A percentile compares a stretch with the other conserved stretches of the same genome.
Conservation (phyloP, 1,140 invertebrate species). For the Orussus abietinus region DNA sequence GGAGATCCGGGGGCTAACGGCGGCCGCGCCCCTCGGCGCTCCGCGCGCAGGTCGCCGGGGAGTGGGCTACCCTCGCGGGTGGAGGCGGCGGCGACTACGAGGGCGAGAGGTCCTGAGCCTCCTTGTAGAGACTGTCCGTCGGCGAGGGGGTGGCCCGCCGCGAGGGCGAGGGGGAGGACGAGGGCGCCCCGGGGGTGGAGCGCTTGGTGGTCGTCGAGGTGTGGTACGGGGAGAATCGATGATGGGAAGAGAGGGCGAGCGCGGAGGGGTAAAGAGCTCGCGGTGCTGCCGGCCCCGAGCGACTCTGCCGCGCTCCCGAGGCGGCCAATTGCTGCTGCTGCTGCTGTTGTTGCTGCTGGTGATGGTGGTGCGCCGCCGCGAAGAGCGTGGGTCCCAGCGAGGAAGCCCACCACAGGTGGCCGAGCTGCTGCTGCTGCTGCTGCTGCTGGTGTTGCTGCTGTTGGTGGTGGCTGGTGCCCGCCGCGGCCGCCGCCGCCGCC, state of each 20-base stretch:
- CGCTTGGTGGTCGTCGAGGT: constrained; percentile 36
- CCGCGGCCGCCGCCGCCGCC: too few species aligned
- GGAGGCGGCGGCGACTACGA: constrained; percentile 41
- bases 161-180: constrained; percentile 42
- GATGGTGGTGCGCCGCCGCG: constrained; percentile 46
- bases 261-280: constrained; percentile 51
- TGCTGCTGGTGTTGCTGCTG: constrained; percentile 33
- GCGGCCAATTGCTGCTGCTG: constrained; percentile 39
- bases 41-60: too few species aligned
- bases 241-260: constrained; percentile 42
- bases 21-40: too few species aligned
- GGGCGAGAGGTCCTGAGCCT: constrained; percentile 47
- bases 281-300: constrained; percentile 44
- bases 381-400: constrained; percentile 47
- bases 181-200: constrained; percentile 27
- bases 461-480: constrained; percentile 37
- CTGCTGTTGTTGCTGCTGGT: constrained; percentile 42
- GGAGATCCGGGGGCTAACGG: too few species aligned
- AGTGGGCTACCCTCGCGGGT: too few species aligned
- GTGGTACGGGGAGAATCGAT: constrained; percentile 53
- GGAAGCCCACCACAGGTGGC: constrained; percentile 50
- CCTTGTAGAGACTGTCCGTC: constrained; percentile 46
- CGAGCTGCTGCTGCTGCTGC: constrained; percentile 36
- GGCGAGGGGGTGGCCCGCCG: constrained; percentile 46
- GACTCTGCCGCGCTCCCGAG: constrained; percentile 34